Base-by-base conservation (phyloP, 2,113 vertebrate genomes). In the Cygnus atratus region DNA sequence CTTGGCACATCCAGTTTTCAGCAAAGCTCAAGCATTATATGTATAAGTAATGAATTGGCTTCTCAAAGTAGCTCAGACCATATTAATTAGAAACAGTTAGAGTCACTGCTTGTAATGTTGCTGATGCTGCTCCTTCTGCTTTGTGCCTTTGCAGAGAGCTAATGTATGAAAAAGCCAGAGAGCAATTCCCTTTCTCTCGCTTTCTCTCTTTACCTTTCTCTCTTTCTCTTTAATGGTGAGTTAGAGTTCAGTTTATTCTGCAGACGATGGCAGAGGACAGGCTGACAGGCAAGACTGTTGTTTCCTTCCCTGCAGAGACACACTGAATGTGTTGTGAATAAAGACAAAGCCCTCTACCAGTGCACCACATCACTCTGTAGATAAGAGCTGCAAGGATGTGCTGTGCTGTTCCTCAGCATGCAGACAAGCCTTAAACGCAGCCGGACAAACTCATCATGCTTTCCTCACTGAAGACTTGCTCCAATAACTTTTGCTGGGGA, bases 321-420 rank as follows among this genome's bases (percentile, higher is more conserved):
- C 97, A 88, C 50, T 62, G 97, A 97, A 95, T 98, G 97, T 97
- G 98, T 97, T 96, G 97, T 96, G 97, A 97, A 98, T 98, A 95
- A 97, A 98, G 98, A 98, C 98, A 98, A 98, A 98, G 96, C 97
- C 95, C 91, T 87, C 24, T 71, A 96, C 93, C 96, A 94, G 95
- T 62, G 97, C 95, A 78, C 95, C 95, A 90, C 94, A 67, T 90
- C 92, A 73, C 67, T 94, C 94, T 80, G 87, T 79, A 97, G 90
- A 94, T 95, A 84, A 88, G 97, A 97, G 71, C 98, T 95, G 98
- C 95, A 54, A 96, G 84, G 96, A 96, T 95, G 80, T 96, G 88
- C 94, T n/a, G 94, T 96, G 87, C 92, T 88, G 95, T 83, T 96
- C 93, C 94, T 93, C 95, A 57, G 94, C 91, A 91, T 58, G 84